phyloP scores from a whole-genome alignment of 2,797 vertebrate genomes.

The Sebastes paucispinis region DNA sequence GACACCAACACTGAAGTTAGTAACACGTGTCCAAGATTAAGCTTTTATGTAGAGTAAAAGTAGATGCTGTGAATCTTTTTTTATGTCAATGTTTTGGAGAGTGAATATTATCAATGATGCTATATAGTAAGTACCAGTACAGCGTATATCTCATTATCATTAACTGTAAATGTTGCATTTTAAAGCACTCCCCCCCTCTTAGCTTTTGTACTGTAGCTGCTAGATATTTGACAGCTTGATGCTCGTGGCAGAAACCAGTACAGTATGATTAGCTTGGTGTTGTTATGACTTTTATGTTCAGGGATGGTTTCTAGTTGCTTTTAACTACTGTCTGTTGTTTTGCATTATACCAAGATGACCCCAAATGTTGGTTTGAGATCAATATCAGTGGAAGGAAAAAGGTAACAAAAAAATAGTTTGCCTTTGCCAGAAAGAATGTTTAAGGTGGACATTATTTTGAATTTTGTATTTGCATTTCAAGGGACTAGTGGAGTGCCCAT shows the following conservation, averaged over 20 bases:
- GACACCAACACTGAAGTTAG: constrained; percentile 29
- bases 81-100: constrained; percentile 49
- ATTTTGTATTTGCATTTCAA: background rate
- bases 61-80: constrained; percentile 38
- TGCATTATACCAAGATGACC: constrained; percentile 50
- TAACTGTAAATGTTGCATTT: constrained; percentile 59
- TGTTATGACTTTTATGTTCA: constrained; percentile 21
- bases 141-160: constrained; percentile 35
- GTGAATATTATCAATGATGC: constrained; percentile 61
- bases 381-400: background rate
- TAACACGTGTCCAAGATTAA: constrained; percentile 24
- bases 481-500: background rate
- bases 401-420: background rate
- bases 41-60: constrained; percentile 42
- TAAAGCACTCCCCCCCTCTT: constrained; percentile 16
- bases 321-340: constrained; percentile 5
- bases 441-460: background rate
- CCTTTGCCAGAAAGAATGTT: background rate
- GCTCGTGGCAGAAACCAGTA: constrained; percentile 45
- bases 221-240: constrained; percentile 48
- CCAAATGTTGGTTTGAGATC: constrained; percentile 15
- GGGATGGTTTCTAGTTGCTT: constrained; percentile 41
- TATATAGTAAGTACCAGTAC: constrained; percentile 47
- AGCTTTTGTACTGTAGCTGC: constrained; percentile 53
- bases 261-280: constrained; percentile 41